Conservation (phyloP, 2,888 invertebrate species). For the Leptinotarsa peninsularis region DNA sequence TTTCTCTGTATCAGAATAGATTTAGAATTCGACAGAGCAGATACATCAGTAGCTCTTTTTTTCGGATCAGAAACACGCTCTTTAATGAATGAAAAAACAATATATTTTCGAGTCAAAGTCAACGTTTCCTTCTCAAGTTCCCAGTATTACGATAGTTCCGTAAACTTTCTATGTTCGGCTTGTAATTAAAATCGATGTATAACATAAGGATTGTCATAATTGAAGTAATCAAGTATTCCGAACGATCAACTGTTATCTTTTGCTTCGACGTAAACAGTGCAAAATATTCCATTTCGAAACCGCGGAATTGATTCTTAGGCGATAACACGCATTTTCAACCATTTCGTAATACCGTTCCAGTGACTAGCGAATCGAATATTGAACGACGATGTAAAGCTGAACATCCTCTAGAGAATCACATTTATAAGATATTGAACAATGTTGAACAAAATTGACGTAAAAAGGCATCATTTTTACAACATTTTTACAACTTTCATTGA, state of each 20-base stretch:
- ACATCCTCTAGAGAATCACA: no score
- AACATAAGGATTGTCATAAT: slow-evolving; percentile 13
- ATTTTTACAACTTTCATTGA: no score
- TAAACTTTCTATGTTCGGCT: slow-evolving; percentile 34
- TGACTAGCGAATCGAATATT: neutral
- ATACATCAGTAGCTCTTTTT: no score
- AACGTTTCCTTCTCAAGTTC: neutral
- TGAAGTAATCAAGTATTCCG: slow-evolving; percentile 23
- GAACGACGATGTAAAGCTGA: no score
- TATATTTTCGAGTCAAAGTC: slow-evolving; percentile 11
- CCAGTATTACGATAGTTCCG: slow-evolving; percentile 10
- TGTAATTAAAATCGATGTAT: slow-evolving; percentile 30
- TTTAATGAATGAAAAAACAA: neutral
- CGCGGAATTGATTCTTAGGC: neutral
- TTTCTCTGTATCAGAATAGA: no score
- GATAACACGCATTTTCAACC: neutral
- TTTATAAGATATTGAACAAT: no score
- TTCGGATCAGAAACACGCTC: no score
- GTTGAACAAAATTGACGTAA: no score
- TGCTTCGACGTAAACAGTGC: slow-evolving; percentile 19
- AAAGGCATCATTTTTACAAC: no score
- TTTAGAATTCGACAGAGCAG: no score
- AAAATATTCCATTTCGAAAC: slow-evolving; percentile 26
- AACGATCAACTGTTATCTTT: neutral
- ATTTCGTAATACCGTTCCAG: neutral